A percentile compares a stretch with the other conserved stretches of the same genome.
Evolutionary conservation across 1,140 invertebrate species (phyloP).

Genomic region (Euura saliciscinereae): DNA sequence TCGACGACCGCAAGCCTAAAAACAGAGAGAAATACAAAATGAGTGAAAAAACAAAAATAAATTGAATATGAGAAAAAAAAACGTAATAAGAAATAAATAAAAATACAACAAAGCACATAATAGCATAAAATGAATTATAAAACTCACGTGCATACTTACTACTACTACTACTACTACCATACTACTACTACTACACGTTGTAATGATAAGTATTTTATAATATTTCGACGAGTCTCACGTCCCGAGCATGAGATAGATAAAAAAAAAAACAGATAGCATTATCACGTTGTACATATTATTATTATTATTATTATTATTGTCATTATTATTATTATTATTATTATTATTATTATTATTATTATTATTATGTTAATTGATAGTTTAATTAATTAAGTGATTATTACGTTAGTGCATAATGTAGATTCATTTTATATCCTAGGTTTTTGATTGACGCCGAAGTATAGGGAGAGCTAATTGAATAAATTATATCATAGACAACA

Average conservation of each 20-base stretch:
- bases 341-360: slow-evolving; percentile 13
- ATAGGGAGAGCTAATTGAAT: not conserved
- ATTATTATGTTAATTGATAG: slow-evolving; percentile 36
- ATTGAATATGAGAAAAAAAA: not conserved
- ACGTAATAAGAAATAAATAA: not conserved
- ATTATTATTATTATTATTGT: slow-evolving; percentile 16
- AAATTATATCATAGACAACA: not conserved
- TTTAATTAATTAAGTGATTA: slow-evolving; percentile 49
- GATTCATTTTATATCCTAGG: slow-evolving; percentile 45
- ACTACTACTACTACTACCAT: not conserved
- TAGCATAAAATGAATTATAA: slow-evolving; percentile 4
- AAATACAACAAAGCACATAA: not conserved
- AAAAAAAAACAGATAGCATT: slow-evolving; percentile 28
- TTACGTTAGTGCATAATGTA: slow-evolving; percentile 46
- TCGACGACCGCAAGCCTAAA: not conserved
- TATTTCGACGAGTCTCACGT: slow-evolving; percentile 37
- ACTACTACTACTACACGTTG: slow-evolving; percentile 1
- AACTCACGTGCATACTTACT: not conserved
- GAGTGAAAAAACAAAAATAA: too few species aligned
- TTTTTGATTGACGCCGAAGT: slow-evolving; percentile 27
- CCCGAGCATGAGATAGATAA: slow-evolving; percentile 39
- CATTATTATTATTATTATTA: slow-evolving; percentile 47
- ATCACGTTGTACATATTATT: slow-evolving; percentile 7
- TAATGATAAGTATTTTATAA: slow-evolving; percentile 36
- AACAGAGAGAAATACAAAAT: not conserved